Evolutionary conservation across 2,888 invertebrate species (phyloP), one percentile per base, ranked within the genome.

Genomic region (Alcis repandata): DNA sequence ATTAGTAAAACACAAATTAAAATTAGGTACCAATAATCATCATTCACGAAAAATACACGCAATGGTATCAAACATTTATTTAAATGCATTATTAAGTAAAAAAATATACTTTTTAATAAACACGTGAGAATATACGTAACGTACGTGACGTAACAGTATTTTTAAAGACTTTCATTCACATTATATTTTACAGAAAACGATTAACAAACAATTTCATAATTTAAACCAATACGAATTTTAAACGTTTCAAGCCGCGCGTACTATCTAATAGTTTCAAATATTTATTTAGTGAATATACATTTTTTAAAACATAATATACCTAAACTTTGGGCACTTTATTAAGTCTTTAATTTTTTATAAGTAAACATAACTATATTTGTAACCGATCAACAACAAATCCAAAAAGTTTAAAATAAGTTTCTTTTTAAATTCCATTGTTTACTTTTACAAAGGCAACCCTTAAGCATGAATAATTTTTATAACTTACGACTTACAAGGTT

Each of bases 281-380:
- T n/a, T n/a, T n/a, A n/a, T n/a, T n/a, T n/a, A n/a, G n/a, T n/a
- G n/a, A n/a, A n/a, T n/a, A n/a, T n/a, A n/a, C n/a, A n/a, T n/a
- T n/a, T n/a, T n/a, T n/a, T n/a, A n/a, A n/a, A n/a, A n/a, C n/a
- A n/a, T n/a, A n/a, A n/a, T n/a, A n/a, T n/a, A 17, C 1, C 9
- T 33, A 22, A 53, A 43, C 43, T 56, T 71, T 71, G 67, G 71
- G 67, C 71, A 71, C 71, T 58, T 64, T 56, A 22, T 20, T 56
- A 32, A 71, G 71, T 71, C 71, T 71, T 67, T 38, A 13, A 43
- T 19, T 49, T 15, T 32, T 46, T 22, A 11, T 17, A 33, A 33
- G 17, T 49, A 33, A 33, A 49, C 33, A 3, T 38, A 49, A 43
- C 15, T 19, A 4, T 43, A 10, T 3, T n/a, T 38, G 13, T 13